Conservation (phyloP, 2,113 vertebrate genomes). For the Paracanthobrama guichenoti region DNA sequence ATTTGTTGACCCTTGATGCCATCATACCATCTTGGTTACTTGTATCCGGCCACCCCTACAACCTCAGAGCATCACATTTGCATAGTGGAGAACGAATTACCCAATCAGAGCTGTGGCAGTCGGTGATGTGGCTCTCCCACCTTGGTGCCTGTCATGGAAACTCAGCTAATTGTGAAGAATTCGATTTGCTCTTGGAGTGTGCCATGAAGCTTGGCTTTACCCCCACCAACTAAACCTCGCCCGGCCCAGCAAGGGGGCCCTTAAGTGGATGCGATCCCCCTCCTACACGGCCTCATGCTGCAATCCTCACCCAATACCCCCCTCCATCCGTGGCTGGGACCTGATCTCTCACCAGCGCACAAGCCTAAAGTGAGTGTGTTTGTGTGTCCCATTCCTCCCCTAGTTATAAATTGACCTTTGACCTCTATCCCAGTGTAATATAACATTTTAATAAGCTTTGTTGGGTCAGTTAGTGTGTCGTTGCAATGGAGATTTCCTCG, state of each 20-base stretch:
- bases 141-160: constrained; percentile 87
- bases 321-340: background rate
- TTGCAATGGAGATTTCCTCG: constrained; percentile 17
- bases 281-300: constrained; percentile 17
- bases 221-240: constrained; percentile 32
- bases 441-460: constrained; percentile 53
- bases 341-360: background rate
- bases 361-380: background rate
- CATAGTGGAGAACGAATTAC: constrained; percentile 92
- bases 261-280: constrained; percentile 63
- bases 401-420: constrained; percentile 36
- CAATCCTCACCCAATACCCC: background rate
- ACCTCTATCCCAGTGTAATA: constrained; percentile 30
- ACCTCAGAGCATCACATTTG: constrained; percentile 84
- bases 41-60: constrained; percentile 3
- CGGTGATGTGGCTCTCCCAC: constrained; percentile 85
- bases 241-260: constrained; percentile 51
- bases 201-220: constrained; percentile 71
- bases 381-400: constrained; percentile 14
- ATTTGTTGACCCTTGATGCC: constrained; percentile 34
- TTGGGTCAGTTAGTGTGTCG: constrained; percentile 31
- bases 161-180: constrained; percentile 99
- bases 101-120: constrained; percentile 88
- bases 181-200: constrained; percentile 84
- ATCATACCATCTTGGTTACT: constrained; percentile 72